phyloP scores from a whole-genome alignment of 2,797 vertebrate species.

The Enteromius anoplus region DNA sequence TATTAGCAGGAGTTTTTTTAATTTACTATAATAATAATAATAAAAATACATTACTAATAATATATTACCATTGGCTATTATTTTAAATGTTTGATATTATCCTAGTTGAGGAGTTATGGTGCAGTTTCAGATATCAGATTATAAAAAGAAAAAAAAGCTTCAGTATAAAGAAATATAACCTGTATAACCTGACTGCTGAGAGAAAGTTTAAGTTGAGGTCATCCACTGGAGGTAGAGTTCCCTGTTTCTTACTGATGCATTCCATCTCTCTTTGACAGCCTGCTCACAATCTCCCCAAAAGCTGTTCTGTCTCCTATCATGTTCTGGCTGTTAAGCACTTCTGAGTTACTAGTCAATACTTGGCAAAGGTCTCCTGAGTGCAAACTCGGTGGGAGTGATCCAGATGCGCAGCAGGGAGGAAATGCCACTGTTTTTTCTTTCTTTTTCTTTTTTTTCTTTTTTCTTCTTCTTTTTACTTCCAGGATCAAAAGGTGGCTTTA shows the following conservation, averaged over 20 bases:
- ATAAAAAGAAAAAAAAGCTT: too few relatives aligned
- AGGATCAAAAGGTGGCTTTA: slow-evolving; percentile 59
- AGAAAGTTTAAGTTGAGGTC: slow-evolving; percentile 27
- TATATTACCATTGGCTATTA: neutral
- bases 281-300: slow-evolving; percentile 62
- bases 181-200: slow-evolving; percentile 6
- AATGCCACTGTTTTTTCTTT: slow-evolving; percentile 38
- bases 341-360: slow-evolving; percentile 70
- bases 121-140: too few relatives aligned
- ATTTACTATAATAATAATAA: too few relatives aligned
- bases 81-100: neutral
- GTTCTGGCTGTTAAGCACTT: slow-evolving; percentile 70
- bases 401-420: slow-evolving; percentile 67
- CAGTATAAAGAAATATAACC: neutral
- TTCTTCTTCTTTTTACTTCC: too few relatives aligned
- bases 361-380: slow-evolving; percentile 65
- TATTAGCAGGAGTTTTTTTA: too few relatives aligned
- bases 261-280: slow-evolving; percentile 56
- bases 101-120: neutral
- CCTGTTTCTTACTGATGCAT: slow-evolving; percentile 55
- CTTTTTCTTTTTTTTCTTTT: too few relatives aligned
- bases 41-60: neutral
- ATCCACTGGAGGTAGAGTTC: slow-evolving; percentile 13
- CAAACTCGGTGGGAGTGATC: slow-evolving; percentile 63
- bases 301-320: slow-evolving; percentile 69